Percentiles rank a stretch among this genome's conserved stretches.
Evolutionary conservation across 2,113 vertebrate species (phyloP).

Genomic region (Protobothrops flavoviridis): DNA sequence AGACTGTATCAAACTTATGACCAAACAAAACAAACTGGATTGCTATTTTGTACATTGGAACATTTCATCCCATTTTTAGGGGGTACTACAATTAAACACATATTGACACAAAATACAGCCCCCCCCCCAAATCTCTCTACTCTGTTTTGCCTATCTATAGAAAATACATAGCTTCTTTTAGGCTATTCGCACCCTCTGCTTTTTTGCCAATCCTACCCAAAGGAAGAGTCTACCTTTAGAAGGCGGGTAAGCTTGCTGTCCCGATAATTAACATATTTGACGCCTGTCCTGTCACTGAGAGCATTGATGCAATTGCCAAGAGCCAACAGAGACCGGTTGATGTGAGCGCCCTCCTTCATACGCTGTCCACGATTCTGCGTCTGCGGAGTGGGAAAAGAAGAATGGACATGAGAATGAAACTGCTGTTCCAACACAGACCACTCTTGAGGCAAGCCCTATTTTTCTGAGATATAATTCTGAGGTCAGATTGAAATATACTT

Average conservation of each 20-base stretch:
- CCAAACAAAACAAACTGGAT: not conserved
- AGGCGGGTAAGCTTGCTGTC: slow-evolving; percentile 94
- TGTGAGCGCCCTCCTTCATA: slow-evolving; percentile 92
- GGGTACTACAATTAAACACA: not conserved
- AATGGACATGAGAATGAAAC: not conserved
- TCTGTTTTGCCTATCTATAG: not conserved
- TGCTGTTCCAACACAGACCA: not conserved
- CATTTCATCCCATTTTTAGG: not conserved
- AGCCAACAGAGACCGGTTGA: slow-evolving; percentile 90
- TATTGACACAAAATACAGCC: rapidly evolving
- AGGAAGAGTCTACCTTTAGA: slow-evolving; percentile 78
- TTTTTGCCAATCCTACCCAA: not conserved
- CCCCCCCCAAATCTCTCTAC: rapidly evolving
- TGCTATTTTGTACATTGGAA: not conserved
- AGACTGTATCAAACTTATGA: not conserved
- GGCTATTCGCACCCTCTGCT: no score
- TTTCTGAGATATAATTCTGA: not conserved
- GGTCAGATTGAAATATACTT: slow-evolving; percentile 3
- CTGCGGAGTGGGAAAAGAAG: slow-evolving; percentile 53
- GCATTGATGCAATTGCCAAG: slow-evolving; percentile 95
- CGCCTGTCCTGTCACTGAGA: slow-evolving; percentile 79
- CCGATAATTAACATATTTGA: slow-evolving; percentile 88
- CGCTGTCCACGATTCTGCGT: slow-evolving; percentile 90
- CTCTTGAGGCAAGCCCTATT: not conserved
- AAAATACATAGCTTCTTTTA: not conserved